These are phyloP conservation scores for Ciconia maguari DNA, from an alignment of 2,113 vertebrate species.

Conservation along the genomic window DNA sequence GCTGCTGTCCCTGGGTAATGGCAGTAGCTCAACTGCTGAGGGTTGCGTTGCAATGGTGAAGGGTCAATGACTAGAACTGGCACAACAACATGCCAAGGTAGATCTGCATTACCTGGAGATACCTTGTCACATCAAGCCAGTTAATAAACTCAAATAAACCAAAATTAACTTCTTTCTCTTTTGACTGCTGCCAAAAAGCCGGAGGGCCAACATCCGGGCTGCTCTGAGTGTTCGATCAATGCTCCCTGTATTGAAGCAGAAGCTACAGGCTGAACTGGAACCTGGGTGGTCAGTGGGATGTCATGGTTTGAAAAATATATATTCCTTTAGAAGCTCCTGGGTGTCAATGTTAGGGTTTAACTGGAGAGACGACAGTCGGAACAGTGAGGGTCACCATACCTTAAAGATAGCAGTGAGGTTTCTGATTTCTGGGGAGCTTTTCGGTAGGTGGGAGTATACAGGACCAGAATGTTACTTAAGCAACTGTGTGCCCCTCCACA, in stretches of 20 bases:
- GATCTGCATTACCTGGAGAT: not conserved
- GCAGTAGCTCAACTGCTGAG: not conserved
- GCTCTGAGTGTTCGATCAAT: rapidly evolving
- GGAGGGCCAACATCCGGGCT: not conserved
- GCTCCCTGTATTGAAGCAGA: rapidly evolving
- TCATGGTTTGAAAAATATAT: rapidly evolving
- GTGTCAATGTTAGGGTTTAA: not conserved
- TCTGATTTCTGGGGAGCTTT: not conserved
- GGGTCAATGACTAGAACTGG: not conserved
- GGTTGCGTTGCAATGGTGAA: not conserved
- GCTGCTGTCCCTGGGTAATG: not conserved
- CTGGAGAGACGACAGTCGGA: rapidly evolving
- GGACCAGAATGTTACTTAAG: not conserved
- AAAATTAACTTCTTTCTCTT: not conserved
- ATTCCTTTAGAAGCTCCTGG: not conserved
- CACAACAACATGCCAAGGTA: not conserved
- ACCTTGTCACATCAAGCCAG: not conserved
- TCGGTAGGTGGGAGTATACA: too few species aligned
- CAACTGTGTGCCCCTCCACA: not conserved
- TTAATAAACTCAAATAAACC: not conserved
- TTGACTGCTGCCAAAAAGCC: not conserved
- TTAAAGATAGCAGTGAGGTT: not conserved
- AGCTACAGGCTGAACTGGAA: not conserved
- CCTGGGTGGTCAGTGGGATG: too few species aligned
- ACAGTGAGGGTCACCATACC: not conserved